Conservation (phyloP, 2,113 vertebrate genomes). For the Aramus guarauna region DNA sequence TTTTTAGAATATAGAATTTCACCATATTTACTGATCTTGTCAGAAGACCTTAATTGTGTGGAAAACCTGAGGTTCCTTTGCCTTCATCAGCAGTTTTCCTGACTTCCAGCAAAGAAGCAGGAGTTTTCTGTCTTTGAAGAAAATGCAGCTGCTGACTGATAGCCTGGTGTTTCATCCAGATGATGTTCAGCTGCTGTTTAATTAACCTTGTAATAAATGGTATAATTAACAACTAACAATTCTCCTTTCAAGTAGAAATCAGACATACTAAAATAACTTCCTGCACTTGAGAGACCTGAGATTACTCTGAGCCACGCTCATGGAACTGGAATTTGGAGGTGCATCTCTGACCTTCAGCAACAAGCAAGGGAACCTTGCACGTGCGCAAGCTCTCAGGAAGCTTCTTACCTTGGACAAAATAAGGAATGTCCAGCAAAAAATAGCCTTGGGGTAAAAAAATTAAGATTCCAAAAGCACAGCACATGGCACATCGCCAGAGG, state of each 20-base stretch:
- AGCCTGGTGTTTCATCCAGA: neutral
- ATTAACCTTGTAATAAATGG: neutral
- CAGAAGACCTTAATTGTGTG: constrained; percentile 27
- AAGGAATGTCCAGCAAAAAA: neutral
- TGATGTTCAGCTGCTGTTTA: constrained; percentile 5
- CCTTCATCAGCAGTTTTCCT: neutral
- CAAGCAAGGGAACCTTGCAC: neutral
- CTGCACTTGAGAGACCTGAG: neutral
- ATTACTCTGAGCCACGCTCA: neutral
- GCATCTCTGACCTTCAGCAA: neutral
- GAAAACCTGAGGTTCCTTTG: constrained; percentile 23
- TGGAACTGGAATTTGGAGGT: neutral
- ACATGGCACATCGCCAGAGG: neutral
- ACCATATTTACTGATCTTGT: constrained; percentile 41
- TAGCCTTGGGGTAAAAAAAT: neutral
- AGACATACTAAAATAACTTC: neutral
- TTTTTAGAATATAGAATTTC: constrained; percentile 43
- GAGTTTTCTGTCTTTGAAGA: neutral
- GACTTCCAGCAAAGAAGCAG: neutral
- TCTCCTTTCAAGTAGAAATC: neutral
- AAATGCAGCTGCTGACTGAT: neutral
- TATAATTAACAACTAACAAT: neutral
- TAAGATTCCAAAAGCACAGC: neutral
- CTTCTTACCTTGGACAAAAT: neutral
- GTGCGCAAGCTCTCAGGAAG: neutral